These are phyloP conservation scores for Rhagologus leucostigma DNA, from an alignment of 2,113 vertebrate species.

Conservation along the genomic window DNA sequence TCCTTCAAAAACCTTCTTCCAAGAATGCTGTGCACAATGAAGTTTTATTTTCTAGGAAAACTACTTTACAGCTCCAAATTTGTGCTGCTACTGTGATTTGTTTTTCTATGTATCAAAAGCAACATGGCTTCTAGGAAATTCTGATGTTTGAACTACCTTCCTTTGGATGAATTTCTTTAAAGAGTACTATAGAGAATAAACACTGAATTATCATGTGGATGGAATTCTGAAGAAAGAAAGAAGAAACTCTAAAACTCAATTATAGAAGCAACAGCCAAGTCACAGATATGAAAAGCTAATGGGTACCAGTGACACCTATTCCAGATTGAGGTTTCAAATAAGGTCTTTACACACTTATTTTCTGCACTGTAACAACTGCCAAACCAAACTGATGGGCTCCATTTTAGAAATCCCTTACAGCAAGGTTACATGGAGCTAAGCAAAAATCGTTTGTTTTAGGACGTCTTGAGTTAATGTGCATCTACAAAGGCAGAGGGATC, in stretches of 20 bases:
- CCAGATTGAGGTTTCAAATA: background rate
- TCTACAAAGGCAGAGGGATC: background rate
- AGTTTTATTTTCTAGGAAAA: background rate
- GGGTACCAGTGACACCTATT: background rate
- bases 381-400: background rate
- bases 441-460: background rate
- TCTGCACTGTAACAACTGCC: background rate
- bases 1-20: background rate
- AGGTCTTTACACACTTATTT: background rate
- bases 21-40: background rate
- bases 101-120: background rate
- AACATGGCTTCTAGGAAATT: background rate
- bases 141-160: background rate
- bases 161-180: background rate
- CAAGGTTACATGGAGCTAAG: background rate
- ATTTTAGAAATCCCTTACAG: background rate
- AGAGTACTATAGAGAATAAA: background rate
- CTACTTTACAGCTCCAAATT: background rate
- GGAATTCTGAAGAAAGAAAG: background rate
- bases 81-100: background rate
- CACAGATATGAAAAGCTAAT: background rate
- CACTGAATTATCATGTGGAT: background rate
- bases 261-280: background rate
- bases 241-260: background rate
- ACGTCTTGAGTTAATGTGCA: background rate